Evolutionary conservation across 2,113 vertebrate genomes (phyloP).

Genomic region (Octodon degus): DNA sequence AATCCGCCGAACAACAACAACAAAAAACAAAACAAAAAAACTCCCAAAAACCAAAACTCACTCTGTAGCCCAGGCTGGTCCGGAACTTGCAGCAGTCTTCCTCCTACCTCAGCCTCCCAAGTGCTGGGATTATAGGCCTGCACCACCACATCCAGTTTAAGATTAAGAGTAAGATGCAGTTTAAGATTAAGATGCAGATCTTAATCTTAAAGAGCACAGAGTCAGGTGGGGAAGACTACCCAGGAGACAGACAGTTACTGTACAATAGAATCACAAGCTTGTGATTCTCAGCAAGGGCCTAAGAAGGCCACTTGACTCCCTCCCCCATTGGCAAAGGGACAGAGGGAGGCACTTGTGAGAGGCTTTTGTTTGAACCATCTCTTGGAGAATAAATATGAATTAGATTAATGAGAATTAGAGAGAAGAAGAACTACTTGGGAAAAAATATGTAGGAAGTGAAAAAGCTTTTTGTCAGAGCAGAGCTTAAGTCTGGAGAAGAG

Average conservation of each 20-base stretch:
- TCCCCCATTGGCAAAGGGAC: background rate
- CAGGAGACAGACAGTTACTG: background rate
- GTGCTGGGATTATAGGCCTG: too few species aligned
- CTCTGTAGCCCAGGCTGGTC: background rate
- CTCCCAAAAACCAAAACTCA: too few species aligned
- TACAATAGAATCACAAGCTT: background rate
- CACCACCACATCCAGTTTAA: too few species aligned
- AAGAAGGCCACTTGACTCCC: background rate
- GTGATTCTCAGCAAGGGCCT: background rate
- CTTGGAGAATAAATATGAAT: conserved; percentile 9
- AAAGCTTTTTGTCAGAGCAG: background rate
- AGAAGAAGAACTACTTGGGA: background rate
- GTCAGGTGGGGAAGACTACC: background rate
- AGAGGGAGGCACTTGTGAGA: background rate
- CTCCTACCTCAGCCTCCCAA: too few species aligned
- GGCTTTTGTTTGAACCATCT: background rate
- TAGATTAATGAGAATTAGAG: background rate
- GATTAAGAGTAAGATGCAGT: too few species aligned
- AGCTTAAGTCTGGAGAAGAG: background rate
- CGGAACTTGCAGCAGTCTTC: too few species aligned
- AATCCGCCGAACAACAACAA: too few species aligned
- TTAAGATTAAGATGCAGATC: too few species aligned
- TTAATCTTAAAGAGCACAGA: background rate
- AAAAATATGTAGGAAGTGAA: background rate
- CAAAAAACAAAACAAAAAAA: too few species aligned